phyloP scores from a whole-genome alignment of 1,140 invertebrate genomes.

The Pogonomyrmex barbatus region DNA sequence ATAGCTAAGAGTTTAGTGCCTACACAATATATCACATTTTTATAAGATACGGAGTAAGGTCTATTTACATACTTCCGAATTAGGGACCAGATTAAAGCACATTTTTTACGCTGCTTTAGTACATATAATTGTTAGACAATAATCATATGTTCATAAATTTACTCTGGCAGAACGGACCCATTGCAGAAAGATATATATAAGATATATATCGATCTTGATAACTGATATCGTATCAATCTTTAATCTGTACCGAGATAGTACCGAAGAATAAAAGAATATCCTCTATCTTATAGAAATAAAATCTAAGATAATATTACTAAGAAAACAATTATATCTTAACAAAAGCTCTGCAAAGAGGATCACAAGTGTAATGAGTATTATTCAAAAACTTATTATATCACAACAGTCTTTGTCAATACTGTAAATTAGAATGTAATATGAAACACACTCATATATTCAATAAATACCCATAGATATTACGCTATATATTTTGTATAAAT shows the following conservation, averaged over 20 bases:
- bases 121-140: not conserved
- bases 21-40: slow-evolving; percentile 65
- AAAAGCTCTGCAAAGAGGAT: not conserved
- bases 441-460: slow-evolving; percentile 24
- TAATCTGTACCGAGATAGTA: not conserved
- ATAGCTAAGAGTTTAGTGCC: slow-evolving; percentile 64
- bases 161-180: not conserved
- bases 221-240: slow-evolving; percentile 11
- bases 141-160: slow-evolving; percentile 6
- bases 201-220: slow-evolving; percentile 12
- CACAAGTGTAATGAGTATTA: slow-evolving; percentile 8
- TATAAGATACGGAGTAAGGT: slow-evolving; percentile 57
- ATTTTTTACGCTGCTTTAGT: not conserved
- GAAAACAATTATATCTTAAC: not conserved
- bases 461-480: slow-evolving; percentile 12
- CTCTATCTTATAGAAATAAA: not conserved
- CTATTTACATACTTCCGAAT: slow-evolving; percentile 46
- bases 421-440: slow-evolving; percentile 52
- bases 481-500: slow-evolving; percentile 17
- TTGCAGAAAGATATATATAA: slow-evolving; percentile 13
- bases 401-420: slow-evolving; percentile 50
- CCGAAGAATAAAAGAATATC: not conserved
- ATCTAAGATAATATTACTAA: not conserved
- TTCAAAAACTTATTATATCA: slow-evolving; percentile 11
- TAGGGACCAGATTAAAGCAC: not conserved